Percentiles rank a stretch among this genome's conserved stretches.
Evolutionary conservation across 2,888 invertebrate genomes (phyloP).

Genomic region (Sinotaia quadrata): DNA sequence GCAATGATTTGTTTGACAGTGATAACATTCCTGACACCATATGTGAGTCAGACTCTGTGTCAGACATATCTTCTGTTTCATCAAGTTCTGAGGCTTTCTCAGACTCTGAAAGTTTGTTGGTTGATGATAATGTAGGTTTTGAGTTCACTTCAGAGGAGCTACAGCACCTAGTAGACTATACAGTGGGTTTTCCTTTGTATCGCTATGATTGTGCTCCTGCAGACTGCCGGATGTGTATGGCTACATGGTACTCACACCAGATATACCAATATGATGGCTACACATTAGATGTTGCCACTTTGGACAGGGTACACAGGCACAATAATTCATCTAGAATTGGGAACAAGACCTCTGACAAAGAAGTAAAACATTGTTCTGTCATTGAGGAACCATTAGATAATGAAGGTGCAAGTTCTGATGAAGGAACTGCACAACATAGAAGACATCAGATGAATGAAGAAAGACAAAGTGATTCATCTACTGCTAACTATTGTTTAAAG

Average conservation of each 20-base stretch:
- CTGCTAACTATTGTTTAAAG: too few species aligned
- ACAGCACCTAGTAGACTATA: conserved; percentile 61
- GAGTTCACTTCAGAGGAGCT: conserved; percentile 60
- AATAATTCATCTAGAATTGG: too few species aligned
- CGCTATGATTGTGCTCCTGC: conserved; percentile 63
- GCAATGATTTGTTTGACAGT: conserved; percentile 65
- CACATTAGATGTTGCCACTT: too few species aligned
- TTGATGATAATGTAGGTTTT: conserved; percentile 36
- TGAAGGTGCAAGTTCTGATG: too few species aligned
- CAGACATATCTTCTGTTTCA: conserved; percentile 58
- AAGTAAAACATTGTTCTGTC: too few species aligned
- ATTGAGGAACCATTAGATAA: too few species aligned
- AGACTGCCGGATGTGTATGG: conserved; percentile 64
- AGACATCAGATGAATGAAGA: too few species aligned
- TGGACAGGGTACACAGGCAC: too few species aligned
- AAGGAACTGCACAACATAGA: too few species aligned
- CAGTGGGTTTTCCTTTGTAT: conserved; percentile 65
- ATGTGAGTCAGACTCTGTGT: conserved; percentile 51
- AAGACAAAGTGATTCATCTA: too few species aligned
- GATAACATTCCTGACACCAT: conserved; percentile 46
- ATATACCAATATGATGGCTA: conserved; percentile 41
- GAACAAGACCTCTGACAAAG: too few species aligned
- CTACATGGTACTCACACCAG: conserved; percentile 48
- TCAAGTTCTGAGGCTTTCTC: conserved; percentile 62
- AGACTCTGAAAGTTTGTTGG: conserved; percentile 46